phyloP scores from a whole-genome alignment of 2,113 vertebrate genomes.

The Nestor notabilis region DNA sequence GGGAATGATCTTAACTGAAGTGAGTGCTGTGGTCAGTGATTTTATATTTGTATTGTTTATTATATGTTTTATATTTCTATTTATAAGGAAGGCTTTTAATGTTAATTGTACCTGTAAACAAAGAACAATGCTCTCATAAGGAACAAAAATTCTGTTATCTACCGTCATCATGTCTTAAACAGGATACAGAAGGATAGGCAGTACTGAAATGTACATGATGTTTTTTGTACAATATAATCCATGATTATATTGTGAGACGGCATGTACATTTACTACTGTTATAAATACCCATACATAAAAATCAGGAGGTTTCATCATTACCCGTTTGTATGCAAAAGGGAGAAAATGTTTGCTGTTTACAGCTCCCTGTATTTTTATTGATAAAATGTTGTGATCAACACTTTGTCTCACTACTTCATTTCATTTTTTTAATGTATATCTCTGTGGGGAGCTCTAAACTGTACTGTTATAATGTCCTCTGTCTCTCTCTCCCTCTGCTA shows the following conservation, averaged over 20 bases:
- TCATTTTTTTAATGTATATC: constrained; percentile 1
- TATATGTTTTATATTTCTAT: background rate
- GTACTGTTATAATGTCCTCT: constrained; percentile 42
- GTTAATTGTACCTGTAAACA: background rate
- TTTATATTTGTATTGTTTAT: background rate
- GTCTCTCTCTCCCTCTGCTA: constrained; percentile 1
- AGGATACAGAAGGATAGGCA: background rate
- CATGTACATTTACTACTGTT: background rate
- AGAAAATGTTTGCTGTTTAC: background rate
- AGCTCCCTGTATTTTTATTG: constrained; percentile 9
- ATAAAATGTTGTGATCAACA: background rate
- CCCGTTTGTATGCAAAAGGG: background rate
- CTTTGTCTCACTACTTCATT: constrained; percentile 15
- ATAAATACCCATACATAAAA: background rate
- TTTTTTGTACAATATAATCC: background rate
- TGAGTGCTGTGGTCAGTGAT: background rate
- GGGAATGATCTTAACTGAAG: background rate
- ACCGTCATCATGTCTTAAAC: background rate
- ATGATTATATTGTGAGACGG: background rate
- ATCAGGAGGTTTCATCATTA: background rate
- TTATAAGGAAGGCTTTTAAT: background rate
- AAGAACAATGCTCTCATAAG: background rate
- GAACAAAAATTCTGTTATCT: background rate
- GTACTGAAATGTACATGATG: background rate
- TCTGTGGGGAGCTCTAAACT: constrained; percentile 17